These are phyloP conservation scores for Oxycera nigricornis DNA, from an alignment of 2,888 invertebrate species.

Conservation along the genomic window DNA sequence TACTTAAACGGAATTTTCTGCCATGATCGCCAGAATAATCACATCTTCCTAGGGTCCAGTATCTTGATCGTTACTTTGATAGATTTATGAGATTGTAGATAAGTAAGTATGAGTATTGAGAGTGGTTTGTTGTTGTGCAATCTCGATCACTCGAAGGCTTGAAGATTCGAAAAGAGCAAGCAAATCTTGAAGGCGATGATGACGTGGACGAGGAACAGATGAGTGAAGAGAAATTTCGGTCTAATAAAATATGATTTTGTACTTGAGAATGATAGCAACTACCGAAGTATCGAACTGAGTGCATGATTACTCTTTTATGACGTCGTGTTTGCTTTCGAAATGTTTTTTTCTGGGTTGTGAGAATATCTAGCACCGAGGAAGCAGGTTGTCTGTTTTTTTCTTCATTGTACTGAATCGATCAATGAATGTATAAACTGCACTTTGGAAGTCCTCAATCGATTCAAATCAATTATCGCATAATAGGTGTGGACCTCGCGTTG, in stretches of 20 bases:
- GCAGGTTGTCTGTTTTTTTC: background rate
- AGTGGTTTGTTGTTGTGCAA: background rate
- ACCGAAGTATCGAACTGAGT: constrained; percentile 18
- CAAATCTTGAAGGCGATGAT: background rate
- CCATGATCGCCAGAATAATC: constrained; percentile 21
- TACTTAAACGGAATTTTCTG: constrained; percentile 24
- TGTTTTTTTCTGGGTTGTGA: background rate
- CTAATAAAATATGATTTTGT: background rate
- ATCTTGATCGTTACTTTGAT: constrained; percentile 20
- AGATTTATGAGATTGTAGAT: constrained; percentile 26
- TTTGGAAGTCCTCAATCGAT: background rate
- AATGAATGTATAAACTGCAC: no score
- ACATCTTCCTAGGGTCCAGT: background rate
- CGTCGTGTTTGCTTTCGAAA: background rate
- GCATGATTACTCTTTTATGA: constrained; percentile 23
- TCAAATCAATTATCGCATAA: background rate
- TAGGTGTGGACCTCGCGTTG: background rate
- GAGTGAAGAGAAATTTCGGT: background rate
- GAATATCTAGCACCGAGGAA: background rate
- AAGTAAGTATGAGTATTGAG: background rate
- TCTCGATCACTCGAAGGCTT: background rate
- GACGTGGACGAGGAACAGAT: background rate
- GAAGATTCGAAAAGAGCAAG: background rate
- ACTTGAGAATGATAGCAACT: background rate
- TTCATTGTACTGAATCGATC: background rate